Evolutionary conservation across 2,888 invertebrate genomes (phyloP), one percentile per base, ranked within the genome.

Genomic region (Tupiocoris notatus): DNA sequence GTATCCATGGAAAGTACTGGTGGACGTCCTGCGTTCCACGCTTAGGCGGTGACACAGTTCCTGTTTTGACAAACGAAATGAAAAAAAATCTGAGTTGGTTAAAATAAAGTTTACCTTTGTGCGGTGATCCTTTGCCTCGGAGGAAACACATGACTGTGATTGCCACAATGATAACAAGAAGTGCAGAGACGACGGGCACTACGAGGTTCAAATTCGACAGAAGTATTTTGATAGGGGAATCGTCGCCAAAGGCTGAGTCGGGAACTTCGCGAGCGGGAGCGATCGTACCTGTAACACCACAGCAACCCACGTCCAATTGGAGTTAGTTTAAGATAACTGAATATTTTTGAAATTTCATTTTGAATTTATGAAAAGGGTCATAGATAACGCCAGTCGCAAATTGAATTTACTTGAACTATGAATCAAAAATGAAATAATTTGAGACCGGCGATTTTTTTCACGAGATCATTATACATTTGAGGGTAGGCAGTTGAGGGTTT

Each of bases 71-170:
- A 83, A 82, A 82, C 81, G 81, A 81, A 81, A 82, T 82, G 83
- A 82, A 82, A 80, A 82, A 82, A 81, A 82, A n/a, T n/a, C n/a
- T n/a, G n/a, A 39, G 12, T 39, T 39, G 3, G 3, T 39, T 80
- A 81, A 78, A 80, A 80, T 18, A 56, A 21, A 81, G 84, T 86
- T 86, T 90, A 92, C 94, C 93, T 92, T 93, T 94, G 85, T 92
- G 91, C 82, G 89, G 90, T 84, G 91, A 89, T 86, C 92, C 89
- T 85, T 93, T 91, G 83, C 94, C 92, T 83, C 91, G 90, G 82
- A 95, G 91, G 83, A 94, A 93, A 89, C 94, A 95, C 84, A 95
- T 94, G 84, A 96, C 94, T 84, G 94, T 91, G 84, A 95, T 90
- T 83, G 95, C 95, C 86, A 95, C 92, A 85, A 96, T 92, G 86